Evolutionary conservation across 2,888 invertebrate genomes (phyloP).

Genomic region (Hedychridium roseum): DNA sequence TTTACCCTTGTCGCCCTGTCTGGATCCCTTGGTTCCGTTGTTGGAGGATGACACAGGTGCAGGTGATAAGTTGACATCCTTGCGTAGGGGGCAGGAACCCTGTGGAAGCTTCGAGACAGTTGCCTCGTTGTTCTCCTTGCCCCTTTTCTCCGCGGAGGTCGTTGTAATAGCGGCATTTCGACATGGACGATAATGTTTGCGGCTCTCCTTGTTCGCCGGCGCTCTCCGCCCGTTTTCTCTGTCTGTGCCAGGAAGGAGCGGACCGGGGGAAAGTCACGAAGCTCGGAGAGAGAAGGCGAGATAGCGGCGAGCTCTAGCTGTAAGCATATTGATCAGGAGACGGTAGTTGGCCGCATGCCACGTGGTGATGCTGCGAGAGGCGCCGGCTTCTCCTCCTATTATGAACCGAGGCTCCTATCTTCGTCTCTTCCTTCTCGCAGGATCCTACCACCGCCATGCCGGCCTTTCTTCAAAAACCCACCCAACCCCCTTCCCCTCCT

Average conservation of each 20-base stretch:
- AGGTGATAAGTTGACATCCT: too few relatives aligned
- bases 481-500: slow-evolving; percentile 26
- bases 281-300: slow-evolving; percentile 33
- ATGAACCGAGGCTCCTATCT: slow-evolving; percentile 62
- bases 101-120: too few relatives aligned
- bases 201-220: slow-evolving; percentile 20
- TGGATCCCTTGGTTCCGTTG: too few relatives aligned
- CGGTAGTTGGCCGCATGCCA: slow-evolving; percentile 64
- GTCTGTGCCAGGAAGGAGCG: neutral
- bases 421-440: slow-evolving; percentile 44
- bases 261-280: neutral
- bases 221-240: too few relatives aligned
- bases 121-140: too few relatives aligned
- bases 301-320: slow-evolving; percentile 46
- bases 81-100: too few relatives aligned
- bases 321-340: slow-evolving; percentile 65
- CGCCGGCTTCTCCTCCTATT: slow-evolving; percentile 62
- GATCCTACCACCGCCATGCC: slow-evolving; percentile 33
- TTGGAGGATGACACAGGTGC: too few relatives aligned
- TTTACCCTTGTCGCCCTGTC: too few relatives aligned
- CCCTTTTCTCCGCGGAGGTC: too few relatives aligned
- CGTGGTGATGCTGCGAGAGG: slow-evolving; percentile 62
- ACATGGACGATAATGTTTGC: slow-evolving; percentile 35
- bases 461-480: slow-evolving; percentile 39
- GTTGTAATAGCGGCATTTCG: slow-evolving; percentile 27